Percentiles rank a stretch among this genome's conserved stretches.
phyloP scores from a whole-genome alignment of 2,888 invertebrate species.

The Aplocera efformata region DNA sequence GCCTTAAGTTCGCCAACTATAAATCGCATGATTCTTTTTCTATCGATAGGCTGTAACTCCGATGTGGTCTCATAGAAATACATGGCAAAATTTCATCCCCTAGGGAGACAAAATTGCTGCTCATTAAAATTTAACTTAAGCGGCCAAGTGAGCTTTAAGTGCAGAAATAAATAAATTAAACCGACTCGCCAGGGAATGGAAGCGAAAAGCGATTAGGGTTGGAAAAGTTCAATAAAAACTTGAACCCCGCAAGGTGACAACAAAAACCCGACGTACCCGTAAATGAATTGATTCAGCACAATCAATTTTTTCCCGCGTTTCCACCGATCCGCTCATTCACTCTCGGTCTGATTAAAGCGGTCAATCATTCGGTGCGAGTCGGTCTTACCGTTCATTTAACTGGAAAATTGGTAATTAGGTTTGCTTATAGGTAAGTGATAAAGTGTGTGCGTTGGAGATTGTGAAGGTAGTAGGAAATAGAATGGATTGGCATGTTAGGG shows the following conservation, averaged over 20 bases:
- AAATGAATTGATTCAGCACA: slow-evolving; percentile 72
- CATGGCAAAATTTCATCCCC: no score
- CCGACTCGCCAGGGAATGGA: slow-evolving; percentile 7
- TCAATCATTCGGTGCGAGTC: slow-evolving; percentile 55
- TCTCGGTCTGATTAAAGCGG: slow-evolving; percentile 68
- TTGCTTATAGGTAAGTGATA: slow-evolving; percentile 54
- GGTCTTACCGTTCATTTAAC: slow-evolving; percentile 71
- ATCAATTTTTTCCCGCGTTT: slow-evolving; percentile 65
- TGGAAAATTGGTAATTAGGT: slow-evolving; percentile 78
- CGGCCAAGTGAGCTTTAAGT: no score
- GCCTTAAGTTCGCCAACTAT: no score
- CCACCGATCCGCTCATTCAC: slow-evolving; percentile 53
- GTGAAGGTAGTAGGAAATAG: no score
- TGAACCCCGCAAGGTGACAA: slow-evolving; percentile 47
- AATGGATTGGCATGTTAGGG: slow-evolving; percentile 21
- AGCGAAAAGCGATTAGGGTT: slow-evolving; percentile 15
- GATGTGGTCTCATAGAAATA: no score
- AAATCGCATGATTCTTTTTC: no score
- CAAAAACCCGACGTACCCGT: slow-evolving; percentile 58
- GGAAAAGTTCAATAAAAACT: slow-evolving; percentile 37
- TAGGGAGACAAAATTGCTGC: no score
- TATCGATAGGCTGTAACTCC: no score
- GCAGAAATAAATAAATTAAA: no score
- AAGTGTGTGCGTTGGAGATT: slow-evolving; percentile 40
- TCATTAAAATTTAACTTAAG: no score